Conservation (phyloP, 2,888 invertebrate genomes). For the Melieria picta region DNA sequence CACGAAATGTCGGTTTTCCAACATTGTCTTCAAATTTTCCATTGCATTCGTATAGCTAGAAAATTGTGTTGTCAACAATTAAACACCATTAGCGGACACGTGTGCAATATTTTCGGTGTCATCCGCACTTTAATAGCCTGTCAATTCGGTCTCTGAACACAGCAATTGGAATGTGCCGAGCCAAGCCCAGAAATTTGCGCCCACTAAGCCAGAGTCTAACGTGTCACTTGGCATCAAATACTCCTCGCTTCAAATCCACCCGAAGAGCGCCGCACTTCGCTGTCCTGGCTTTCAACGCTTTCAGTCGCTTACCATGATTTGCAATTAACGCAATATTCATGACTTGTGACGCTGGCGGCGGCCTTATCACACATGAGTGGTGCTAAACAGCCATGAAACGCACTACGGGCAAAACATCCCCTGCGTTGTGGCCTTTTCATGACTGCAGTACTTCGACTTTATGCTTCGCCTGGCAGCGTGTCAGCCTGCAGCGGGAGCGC, state of each 20-base stretch:
- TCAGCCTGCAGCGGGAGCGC: constrained; percentile 27
- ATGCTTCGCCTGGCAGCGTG: constrained; percentile 38
- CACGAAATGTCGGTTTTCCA: no score
- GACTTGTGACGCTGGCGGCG: constrained; percentile 17
- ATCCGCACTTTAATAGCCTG: constrained; percentile 13
- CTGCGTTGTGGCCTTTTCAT: no score
- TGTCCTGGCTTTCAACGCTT: no score
- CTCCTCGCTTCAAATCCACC: no score
- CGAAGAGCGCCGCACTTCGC: no score
- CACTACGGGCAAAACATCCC: constrained; percentile 11
- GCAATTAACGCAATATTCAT: constrained; percentile 44
- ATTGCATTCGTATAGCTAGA: background rate
- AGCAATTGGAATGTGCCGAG: background rate
- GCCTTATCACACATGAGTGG: constrained; percentile 63
- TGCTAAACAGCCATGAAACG: constrained; percentile 48
- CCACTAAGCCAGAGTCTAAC: no score
- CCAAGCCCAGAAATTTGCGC: constrained; percentile 4
- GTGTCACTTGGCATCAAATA: no score
- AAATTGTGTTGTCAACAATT: background rate
- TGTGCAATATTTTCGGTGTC: background rate
- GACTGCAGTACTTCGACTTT: constrained; percentile 25
- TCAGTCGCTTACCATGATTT: constrained; percentile 32
- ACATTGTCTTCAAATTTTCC: no score
- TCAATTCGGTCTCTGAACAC: constrained; percentile 15
- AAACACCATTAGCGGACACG: constrained; percentile 11